These are phyloP conservation scores for Parazoanthus atlanticus DNA, from an alignment of 92 coral and sea anemone species.

Conservation along the genomic window DNA sequence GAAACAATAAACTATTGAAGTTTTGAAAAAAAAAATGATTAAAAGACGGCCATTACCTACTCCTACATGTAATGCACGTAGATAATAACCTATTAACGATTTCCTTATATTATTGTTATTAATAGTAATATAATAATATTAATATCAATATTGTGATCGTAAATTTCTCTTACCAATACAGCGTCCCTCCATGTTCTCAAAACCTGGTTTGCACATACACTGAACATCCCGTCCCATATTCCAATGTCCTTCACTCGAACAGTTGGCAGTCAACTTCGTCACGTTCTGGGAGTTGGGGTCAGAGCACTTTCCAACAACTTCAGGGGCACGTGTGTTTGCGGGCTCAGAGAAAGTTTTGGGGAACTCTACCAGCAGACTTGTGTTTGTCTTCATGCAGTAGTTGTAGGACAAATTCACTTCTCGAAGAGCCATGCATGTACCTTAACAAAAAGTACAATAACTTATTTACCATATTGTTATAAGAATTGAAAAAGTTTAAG, in stretches of 20 bases:
- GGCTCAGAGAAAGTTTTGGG: constrained; percentile 69
- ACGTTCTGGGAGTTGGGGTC: constrained; percentile 57
- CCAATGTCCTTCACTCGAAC: constrained; percentile 83
- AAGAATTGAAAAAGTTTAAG: too few species aligned
- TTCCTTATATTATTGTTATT: too few species aligned
- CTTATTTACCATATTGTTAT: too few species aligned
- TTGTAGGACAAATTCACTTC: constrained; percentile 59
- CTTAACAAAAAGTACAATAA: constrained; percentile 11
- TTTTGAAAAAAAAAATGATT: too few species aligned
- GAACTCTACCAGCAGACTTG: constrained; percentile 56
- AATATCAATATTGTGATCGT: too few species aligned
- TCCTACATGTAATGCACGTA: too few species aligned
- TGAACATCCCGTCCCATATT: constrained; percentile 36
- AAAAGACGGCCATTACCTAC: too few species aligned
- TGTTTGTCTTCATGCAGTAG: constrained; percentile 58
- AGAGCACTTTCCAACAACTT: constrained; percentile 70
- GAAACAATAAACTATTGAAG: too few species aligned
- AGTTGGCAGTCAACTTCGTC: constrained; percentile 49
- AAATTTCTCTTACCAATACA: constrained; percentile 13
- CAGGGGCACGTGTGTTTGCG: constrained; percentile 27
- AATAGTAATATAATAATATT: too few species aligned
- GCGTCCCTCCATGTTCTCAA: constrained; percentile 41
- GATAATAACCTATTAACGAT: too few species aligned
- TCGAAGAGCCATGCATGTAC: constrained; percentile 60
- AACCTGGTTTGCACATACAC: constrained; percentile 82